A percentile compares a stretch with the other conserved stretches of the same genome.
These are phyloP conservation scores for Sebastiscus tertius DNA, from an alignment of 2,797 vertebrate genomes.

Conservation along the genomic window DNA sequence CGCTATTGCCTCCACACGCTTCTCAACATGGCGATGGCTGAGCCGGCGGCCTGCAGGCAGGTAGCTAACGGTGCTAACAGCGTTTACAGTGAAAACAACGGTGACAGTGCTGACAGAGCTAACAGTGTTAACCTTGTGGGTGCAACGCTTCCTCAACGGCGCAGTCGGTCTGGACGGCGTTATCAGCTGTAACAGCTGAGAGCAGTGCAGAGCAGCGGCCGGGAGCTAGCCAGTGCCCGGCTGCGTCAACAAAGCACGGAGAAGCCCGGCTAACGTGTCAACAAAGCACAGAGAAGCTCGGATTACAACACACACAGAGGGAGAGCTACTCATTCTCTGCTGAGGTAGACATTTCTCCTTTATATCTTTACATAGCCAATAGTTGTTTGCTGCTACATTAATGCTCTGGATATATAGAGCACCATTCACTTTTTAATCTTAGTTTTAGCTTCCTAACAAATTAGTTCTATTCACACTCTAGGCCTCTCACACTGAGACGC, in stretches of 20 bases:
- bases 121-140: not conserved
- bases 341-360: not conserved
- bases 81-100: not conserved
- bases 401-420: not conserved
- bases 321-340: not conserved
- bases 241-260: too few species aligned
- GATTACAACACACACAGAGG: not conserved
- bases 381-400: not conserved
- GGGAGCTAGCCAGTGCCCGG: not conserved
- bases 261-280: not conserved
- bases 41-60: fast-evolving
- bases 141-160: not conserved
- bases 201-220: not conserved
- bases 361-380: not conserved
- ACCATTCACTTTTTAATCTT: not conserved
- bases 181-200: not conserved
- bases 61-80: not conserved
- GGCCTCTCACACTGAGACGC: not conserved
- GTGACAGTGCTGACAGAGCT: not conserved
- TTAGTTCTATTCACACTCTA: not conserved
- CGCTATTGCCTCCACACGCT: too few species aligned
- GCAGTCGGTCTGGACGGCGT: not conserved
- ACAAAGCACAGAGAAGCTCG: not conserved
- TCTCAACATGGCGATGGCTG: too few species aligned
- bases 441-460: not conserved